Evolutionary conservation across 92 coral and sea anemone species (phyloP).

Genomic region (Galaxea fascicularis): DNA sequence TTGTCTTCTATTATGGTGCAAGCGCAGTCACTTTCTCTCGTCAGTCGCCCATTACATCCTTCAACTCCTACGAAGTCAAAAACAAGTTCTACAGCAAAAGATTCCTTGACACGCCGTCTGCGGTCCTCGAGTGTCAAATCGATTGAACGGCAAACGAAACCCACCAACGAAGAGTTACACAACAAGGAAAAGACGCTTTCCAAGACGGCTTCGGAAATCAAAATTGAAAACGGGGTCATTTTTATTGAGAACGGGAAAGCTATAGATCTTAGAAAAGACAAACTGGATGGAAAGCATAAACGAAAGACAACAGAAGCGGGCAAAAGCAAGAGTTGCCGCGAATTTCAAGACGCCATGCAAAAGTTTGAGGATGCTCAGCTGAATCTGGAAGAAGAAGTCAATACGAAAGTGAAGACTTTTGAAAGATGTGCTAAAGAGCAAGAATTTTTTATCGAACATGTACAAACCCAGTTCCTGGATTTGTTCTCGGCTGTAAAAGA

Average conservation of each 20-base stretch:
- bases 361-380: constrained; percentile 41
- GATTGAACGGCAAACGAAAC: constrained; percentile 5
- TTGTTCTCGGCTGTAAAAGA: constrained; percentile 34
- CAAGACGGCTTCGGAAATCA: constrained; percentile 15
- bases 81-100: background rate
- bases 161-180: background rate
- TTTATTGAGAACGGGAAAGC: constrained; percentile 42
- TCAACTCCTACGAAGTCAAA: background rate
- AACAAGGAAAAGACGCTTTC: background rate
- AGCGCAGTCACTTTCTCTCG: constrained; percentile 29
- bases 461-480: constrained; percentile 33
- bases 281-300: background rate
- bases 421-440: constrained; percentile 11
- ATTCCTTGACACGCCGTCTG: background rate
- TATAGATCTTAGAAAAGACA: constrained; percentile 29
- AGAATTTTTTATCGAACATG: constrained; percentile 38
- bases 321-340: constrained; percentile 34
- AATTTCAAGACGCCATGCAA: constrained; percentile 42
- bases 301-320: background rate
- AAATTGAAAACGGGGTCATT: constrained; percentile 32
- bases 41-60: constrained; percentile 7
- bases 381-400: constrained; percentile 27
- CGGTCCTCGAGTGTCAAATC: background rate
- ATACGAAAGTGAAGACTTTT: constrained; percentile 27
- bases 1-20: constrained; percentile 39